A percentile compares a stretch with the other conserved stretches of the same genome.
Evolutionary conservation across 2,888 invertebrate genomes (phyloP).

Genomic region (Phyto melanocephala): DNA sequence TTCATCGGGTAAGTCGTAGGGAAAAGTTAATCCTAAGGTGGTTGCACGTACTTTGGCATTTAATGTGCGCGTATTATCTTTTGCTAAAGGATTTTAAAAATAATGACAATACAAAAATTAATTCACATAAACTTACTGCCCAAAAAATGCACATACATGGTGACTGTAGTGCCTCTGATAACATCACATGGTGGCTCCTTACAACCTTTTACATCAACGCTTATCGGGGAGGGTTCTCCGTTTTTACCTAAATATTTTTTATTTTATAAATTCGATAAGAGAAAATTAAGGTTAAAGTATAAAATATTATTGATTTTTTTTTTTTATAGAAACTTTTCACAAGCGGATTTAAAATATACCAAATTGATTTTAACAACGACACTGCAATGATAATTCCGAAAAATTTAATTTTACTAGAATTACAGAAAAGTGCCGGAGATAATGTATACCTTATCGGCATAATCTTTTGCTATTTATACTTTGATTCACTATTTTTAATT

Average conservation of each 20-base stretch:
- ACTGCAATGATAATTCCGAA: too few species aligned
- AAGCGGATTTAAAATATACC: too few species aligned
- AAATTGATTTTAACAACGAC: too few species aligned
- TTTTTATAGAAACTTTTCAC: too few species aligned
- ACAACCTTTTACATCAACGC: conserved; percentile 73
- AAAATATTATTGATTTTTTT: too few species aligned
- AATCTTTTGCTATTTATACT: too few species aligned
- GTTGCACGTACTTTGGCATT: conserved; percentile 72
- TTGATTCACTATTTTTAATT: too few species aligned
- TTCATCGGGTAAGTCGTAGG: conserved; percentile 75
- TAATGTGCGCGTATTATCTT: conserved; percentile 53
- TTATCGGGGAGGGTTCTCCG: conserved; percentile 71
- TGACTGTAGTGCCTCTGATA: conserved; percentile 71
- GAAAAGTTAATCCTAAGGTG: conserved; percentile 74
- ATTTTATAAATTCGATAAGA: too few species aligned
- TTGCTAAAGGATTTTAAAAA: conserved; percentile 56
- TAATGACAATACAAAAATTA: neutral
- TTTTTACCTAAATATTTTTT: conserved; percentile 66
- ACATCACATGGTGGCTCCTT: conserved; percentile 73
- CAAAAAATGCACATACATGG: conserved; percentile 74
- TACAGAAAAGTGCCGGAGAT: too few species aligned
- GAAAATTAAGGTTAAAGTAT: too few species aligned
- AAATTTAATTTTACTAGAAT: too few species aligned
- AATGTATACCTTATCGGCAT: too few species aligned
- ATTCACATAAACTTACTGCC: conserved; percentile 66